Evolutionary conservation across 2,888 invertebrate genomes (phyloP), one percentile per base, ranked within the genome.

Genomic region (Agrotis ipsilon): DNA sequence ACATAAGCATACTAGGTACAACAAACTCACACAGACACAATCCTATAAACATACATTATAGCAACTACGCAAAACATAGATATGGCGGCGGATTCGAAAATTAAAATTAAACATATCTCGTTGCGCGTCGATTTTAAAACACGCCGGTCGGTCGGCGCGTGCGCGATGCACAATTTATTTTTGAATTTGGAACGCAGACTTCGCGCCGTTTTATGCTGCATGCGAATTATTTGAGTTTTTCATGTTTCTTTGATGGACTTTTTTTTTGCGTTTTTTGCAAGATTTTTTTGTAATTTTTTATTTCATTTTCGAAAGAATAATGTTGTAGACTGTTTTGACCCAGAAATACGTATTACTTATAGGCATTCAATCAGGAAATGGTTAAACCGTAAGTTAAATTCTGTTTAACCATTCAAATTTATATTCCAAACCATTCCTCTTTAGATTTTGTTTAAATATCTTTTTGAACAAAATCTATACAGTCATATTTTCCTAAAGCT

Each of bases 111-210:
- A 85, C 86, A 82, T 84, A 81, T 86, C 86, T 88, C 89, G 91
- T 90, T 90, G 89, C 86, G 81, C 89, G 92, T 94, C 93, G 93
- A 94, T 95, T 95, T 94, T 94, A 94, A 95, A 95, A 94, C 93
- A 88, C 91, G 90, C 86, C 88, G 87, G 87, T 78, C 91, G 91
- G 91, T 81, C 87, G 92, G 92, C 91, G 91, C 89, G 91, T 87
- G 94, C 91, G 92, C 90, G 91, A 92, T 91, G 92, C 94, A 75
- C 90, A 93, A 96, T 96, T 95, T 96, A 96, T 96, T 96, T 96
- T 96, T 95, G 96, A 94, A 96, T 94, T 93, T 95, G 92, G 96
- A 95, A 95, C 95, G 95, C 95, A 94, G 94, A 94, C 94, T 94
- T 93, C 91, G 91, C 94, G 92, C 94, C 92, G 94, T 94, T 95